A percentile compares a stretch with the other conserved stretches of the same genome.
These are phyloP conservation scores for Pan troglodytes DNA, from an alignment of 2,113 vertebrate species.

Conservation along the genomic window DNA sequence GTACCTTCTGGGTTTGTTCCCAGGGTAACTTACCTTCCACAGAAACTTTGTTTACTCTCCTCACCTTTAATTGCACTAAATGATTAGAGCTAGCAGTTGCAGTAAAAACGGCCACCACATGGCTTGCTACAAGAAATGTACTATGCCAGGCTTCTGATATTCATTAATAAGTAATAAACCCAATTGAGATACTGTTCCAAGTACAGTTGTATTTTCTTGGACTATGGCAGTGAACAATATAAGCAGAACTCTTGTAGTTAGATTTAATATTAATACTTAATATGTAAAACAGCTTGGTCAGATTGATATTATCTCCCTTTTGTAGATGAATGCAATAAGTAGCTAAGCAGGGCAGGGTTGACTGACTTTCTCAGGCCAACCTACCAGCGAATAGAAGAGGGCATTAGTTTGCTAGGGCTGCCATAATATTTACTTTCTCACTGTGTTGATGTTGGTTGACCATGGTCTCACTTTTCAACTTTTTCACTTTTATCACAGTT, in stretches of 20 bases:
- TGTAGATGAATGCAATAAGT: neutral
- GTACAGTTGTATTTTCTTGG: neutral
- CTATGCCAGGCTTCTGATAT: neutral
- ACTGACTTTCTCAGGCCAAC: neutral
- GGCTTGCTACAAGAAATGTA: neutral
- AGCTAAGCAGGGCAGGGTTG: neutral
- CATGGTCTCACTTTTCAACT: neutral
- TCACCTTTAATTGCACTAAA: neutral
- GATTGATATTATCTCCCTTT: neutral
- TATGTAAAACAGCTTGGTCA: neutral
- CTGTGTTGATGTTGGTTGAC: neutral
- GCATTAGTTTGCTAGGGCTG: no score
- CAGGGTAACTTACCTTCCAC: neutral
- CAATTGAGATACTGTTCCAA: neutral
- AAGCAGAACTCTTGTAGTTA: neutral
- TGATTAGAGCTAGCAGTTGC: neutral
- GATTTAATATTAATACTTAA: neutral
- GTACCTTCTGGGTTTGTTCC: neutral
- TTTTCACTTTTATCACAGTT: neutral
- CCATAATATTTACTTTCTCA: neutral
- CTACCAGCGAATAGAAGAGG: no score
- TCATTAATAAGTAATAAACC: slow-evolving; percentile 5
- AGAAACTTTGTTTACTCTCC: neutral
- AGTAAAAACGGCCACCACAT: neutral
- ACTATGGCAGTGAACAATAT: neutral